Evolutionary conservation across 1,140 invertebrate genomes (phyloP).

Genomic region (Piezodorus guildinii): DNA sequence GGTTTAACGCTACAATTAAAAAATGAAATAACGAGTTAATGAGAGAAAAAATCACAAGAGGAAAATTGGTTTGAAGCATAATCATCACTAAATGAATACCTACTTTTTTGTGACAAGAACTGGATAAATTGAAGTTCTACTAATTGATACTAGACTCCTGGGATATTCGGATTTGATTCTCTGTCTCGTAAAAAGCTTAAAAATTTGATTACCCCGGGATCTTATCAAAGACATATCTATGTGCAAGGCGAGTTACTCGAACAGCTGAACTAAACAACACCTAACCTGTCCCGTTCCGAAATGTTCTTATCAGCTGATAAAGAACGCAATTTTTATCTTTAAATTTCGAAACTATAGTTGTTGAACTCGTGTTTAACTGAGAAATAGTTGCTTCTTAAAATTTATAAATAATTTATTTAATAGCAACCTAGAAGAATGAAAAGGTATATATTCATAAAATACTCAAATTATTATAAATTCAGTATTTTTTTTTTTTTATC

Average conservation of each 20-base stretch:
- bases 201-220: not conserved
- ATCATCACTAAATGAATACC: not conserved
- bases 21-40: no score
- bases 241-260: not conserved
- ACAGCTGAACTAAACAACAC: slow-evolving; percentile 2
- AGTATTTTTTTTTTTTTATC: no score
- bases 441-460: no score
- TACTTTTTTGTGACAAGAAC: not conserved
- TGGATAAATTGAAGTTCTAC: not conserved
- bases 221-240: slow-evolving; percentile 1
- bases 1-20: no score
- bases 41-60: no score
- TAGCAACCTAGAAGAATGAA: no score
- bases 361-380: no score
- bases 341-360: no score
- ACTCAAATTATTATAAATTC: no score
- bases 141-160: not conserved
- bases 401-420: no score
- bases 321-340: not conserved
- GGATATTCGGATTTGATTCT: not conserved
- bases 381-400: no score
- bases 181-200: not conserved
- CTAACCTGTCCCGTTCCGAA: not conserved
- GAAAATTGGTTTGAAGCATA: not conserved
- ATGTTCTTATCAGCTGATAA: slow-evolving; percentile 6